Evolutionary conservation across 1,140 invertebrate genomes (phyloP), one percentile per base, ranked within the genome.

Genomic region (Batillaria attramentaria): DNA sequence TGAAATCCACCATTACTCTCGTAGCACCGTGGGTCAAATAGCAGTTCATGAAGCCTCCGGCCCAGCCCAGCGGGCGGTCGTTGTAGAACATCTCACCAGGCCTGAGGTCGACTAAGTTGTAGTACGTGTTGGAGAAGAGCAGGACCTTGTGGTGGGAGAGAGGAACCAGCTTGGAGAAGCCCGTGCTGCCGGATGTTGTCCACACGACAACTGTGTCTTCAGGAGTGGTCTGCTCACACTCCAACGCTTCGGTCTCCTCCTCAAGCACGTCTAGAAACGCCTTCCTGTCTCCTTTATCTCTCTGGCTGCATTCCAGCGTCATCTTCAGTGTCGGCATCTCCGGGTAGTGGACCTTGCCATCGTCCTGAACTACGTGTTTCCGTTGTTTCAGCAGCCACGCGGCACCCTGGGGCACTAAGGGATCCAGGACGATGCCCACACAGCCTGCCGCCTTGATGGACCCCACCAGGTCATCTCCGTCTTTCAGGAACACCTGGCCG

Each of bases 111-210:
- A n/a, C 50, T 16, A n/a, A 13, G 16, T 54, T 16, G n/a, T 16
- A 13, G n/a, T 16, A 54, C 16, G 50, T n/a, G 16, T n/a, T 54
- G 50, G 13, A 13, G n/a, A 54, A 54, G 13, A 16, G 13, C 50
- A 54, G 16, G 13, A 54, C 16, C 16, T 16, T n/a, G n/a, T 54
- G 13, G 37, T 69, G 37, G 37, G 31, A 42, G 20, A 42, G 66
- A 42, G 66, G 66, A 42, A 69, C 2, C 37, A 69, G 66, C 24
- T 69, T 69, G 37, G 66, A 69, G 8, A 69, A 69, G 31, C 66
- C 66, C 0, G 66, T 69, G 39, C 66, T 69, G 66, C 66, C 66
- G 3, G 66, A 69, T 1, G 66, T 69, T 10, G 8, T 42, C 35
- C 8, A 41, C 8, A 69, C 20, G 66, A 3, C 41, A 42, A 41